Conservation (phyloP, 2,888 invertebrate species). For the Mesopsocus fuscifrons region DNA sequence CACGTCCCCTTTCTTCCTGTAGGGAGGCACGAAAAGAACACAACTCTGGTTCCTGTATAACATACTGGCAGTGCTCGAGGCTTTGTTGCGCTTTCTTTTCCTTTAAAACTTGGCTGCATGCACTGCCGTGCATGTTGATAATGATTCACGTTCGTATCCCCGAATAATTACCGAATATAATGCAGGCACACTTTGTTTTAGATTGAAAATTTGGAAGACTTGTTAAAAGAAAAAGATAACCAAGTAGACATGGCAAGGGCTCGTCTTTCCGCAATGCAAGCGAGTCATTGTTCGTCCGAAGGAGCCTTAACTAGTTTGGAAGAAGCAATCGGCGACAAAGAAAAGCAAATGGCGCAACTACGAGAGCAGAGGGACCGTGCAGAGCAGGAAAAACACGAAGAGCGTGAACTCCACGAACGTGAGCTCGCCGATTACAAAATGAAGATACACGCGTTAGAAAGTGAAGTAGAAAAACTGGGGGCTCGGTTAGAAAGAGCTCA, state of each 20-base stretch:
- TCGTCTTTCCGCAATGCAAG: constrained; percentile 79
- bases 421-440: constrained; percentile 90
- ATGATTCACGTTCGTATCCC: no score
- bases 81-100: no score
- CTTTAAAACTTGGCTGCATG: no score
- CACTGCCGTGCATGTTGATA: no score
- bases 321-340: constrained; percentile 90
- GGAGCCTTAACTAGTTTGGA: constrained; percentile 83
- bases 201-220: constrained; percentile 95
- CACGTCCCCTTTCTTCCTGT: no score
- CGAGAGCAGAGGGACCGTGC: constrained; percentile 87
- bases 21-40: no score
- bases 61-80: no score
- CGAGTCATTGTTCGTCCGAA: constrained; percentile 84
- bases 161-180: no score
- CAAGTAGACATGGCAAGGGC: constrained; percentile 92
- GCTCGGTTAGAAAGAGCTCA: constrained; percentile 75
- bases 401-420: constrained; percentile 61
- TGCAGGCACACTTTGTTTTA: constrained; percentile 30
- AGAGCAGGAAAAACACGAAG: constrained; percentile 90
- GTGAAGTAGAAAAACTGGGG: constrained; percentile 76
- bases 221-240: constrained; percentile 93
- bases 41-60: no score
- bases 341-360: constrained; percentile 88
- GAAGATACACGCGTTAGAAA: constrained; percentile 77